Evolutionary conservation across 1,140 invertebrate genomes (phyloP), one percentile per base, ranked within the genome.

Genomic region (Aphelenchoides besseyi): DNA sequence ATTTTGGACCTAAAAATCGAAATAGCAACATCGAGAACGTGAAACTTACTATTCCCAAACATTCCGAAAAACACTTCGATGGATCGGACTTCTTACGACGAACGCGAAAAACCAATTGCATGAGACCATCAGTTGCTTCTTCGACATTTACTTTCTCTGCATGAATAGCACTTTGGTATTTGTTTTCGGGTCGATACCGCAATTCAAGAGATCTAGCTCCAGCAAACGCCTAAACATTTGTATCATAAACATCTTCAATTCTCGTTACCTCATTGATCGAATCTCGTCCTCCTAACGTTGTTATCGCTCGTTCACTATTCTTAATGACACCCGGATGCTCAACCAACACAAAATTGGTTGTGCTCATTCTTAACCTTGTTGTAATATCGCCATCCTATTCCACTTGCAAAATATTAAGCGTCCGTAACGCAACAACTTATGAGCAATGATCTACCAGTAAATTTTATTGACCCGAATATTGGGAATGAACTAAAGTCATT

Each of bases 241-340:
- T n/a, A n/a, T n/a, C n/a, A n/a, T n/a, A n/a, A n/a, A 75, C 54
- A 8, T 48, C 23, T 70, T 12, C 16, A 69, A 18, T 78, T 74
- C 32, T 8, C 35, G 30, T 70, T 63, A 82, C 79, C 30, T 63
- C 32, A 32, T 36, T 30, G 29, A 83, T 68, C 12, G 54, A 55
- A 2, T 59, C 29, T 3, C 79, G 16, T 33, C 81, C 81, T 26
- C 80, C 80, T n/a, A 83, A 67, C 3, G 81, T 83, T 29, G 69
- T 59, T 30, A 82, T 35, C 9, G 81, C 80, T 32, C 73, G 71
- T 18, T 84, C 76, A 2, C 72, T 55, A 72, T 82, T 78, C 52
- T 76, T 75, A 23, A 82, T 57, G 23, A 82, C 70, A 33, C 76
- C 81, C 3, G 81, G 81, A 74, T 84, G 80, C 57, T 83, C 64